phyloP scores from a whole-genome alignment of 2,113 vertebrate genomes.

The Parus major region DNA sequence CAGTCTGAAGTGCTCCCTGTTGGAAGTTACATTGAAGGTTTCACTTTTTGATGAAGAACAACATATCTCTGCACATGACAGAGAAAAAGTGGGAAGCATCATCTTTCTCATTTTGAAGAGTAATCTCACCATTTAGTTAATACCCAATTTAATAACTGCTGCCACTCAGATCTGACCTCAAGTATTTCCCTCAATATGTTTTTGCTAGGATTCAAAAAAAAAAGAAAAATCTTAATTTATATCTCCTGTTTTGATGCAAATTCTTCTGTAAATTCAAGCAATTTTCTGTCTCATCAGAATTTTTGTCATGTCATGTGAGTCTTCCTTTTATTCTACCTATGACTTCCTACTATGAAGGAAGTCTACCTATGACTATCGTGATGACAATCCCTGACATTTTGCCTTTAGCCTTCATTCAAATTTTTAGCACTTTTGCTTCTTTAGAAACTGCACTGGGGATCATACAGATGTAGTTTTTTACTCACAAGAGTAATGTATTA shows the following conservation, averaged over 20 bases:
- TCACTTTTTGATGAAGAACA: background rate
- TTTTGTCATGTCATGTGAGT: background rate
- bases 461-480: background rate
- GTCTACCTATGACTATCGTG: background rate
- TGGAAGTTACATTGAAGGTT: background rate
- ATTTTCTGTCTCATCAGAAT: background rate
- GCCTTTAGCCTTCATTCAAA: no score
- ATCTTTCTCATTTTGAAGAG: background rate
- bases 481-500: background rate
- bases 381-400: background rate
- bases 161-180: conserved; percentile 17
- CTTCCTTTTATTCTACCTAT: background rate
- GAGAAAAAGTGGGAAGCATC: background rate
- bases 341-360: no score
- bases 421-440: background rate
- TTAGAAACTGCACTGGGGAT: background rate
- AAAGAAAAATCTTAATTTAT: background rate
- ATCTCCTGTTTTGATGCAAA: background rate
- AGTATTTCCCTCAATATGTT: conserved; percentile 46
- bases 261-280: background rate
- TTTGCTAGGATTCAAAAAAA: background rate
- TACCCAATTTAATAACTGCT: background rate
- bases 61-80: background rate
- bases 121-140: background rate
- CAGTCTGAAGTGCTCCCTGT: background rate